These are phyloP conservation scores for Symphodus melops DNA, from an alignment of 2,113 vertebrate species.

Conservation along the genomic window DNA sequence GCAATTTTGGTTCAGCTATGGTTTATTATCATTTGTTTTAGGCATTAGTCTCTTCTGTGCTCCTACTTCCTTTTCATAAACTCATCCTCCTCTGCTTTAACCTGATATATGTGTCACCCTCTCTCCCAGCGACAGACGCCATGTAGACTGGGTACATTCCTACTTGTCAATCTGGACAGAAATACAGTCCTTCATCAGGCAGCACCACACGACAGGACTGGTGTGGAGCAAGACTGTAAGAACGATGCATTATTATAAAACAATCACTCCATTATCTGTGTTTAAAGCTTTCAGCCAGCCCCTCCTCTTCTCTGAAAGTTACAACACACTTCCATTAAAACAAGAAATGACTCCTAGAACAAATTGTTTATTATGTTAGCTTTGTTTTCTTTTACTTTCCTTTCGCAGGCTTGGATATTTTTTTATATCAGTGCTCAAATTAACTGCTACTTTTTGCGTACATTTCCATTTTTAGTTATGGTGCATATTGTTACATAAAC, in stretches of 20 bases:
- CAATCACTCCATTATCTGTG: background rate
- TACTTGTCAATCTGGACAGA: slow-evolving; percentile 96
- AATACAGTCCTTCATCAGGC: slow-evolving; percentile 94
- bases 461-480: slow-evolving; percentile 78
- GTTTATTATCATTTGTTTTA: no score
- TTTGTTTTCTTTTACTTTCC: slow-evolving; percentile 47
- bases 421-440: slow-evolving; percentile 50
- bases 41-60: background rate
- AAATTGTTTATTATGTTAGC: slow-evolving; percentile 41
- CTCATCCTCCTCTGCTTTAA: background rate
- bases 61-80: background rate
- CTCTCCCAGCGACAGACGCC: slow-evolving; percentile 87
- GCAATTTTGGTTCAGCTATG: no score
- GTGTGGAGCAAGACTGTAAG: slow-evolving; percentile 94
- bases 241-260: slow-evolving; percentile 31
- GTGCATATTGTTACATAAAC: slow-evolving; percentile 63
- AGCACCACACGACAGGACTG: slow-evolving; percentile 93
- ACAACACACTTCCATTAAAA: background rate
- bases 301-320: background rate
- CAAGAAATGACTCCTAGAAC: slow-evolving; percentile 3
- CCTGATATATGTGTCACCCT: slow-evolving; percentile 3
- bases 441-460: slow-evolving; percentile 41
- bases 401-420: slow-evolving; percentile 54
- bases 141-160: slow-evolving; percentile 96
- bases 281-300: background rate